phyloP scores from a whole-genome alignment of 2,797 vertebrate genomes.

The Yasuhikotakia modesta region DNA sequence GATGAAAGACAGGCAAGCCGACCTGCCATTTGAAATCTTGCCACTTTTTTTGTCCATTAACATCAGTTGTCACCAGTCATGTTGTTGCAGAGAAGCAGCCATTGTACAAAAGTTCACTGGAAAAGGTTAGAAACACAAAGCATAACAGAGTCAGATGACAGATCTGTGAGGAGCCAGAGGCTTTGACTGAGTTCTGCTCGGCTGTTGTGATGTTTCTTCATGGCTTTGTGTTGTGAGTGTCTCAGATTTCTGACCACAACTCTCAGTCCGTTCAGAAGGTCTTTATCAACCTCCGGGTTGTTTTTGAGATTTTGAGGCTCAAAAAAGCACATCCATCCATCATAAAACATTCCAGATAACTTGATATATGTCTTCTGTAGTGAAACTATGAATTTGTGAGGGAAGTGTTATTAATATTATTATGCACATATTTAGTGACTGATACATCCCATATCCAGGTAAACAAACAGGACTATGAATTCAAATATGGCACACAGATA shows the following conservation, averaged over 20 bases:
- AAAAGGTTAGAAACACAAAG: constrained; percentile 39
- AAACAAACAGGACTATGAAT: no score
- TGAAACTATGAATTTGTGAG: no score
- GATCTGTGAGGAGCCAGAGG: constrained; percentile 18
- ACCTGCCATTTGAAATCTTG: constrained; percentile 14
- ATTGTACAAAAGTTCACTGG: constrained; percentile 5
- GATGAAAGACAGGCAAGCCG: background rate
- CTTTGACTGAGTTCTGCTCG: constrained; percentile 8
- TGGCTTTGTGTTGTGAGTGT: constrained; percentile 51
- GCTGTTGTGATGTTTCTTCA: constrained; percentile 42
- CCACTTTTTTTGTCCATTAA: constrained; percentile 17
- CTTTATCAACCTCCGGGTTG: constrained; percentile 43
- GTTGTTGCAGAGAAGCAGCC: background rate
- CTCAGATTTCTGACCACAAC: constrained; percentile 54
- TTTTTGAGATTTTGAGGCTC: no score
- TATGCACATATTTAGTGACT: no score
- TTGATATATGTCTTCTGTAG: constrained; percentile 52
- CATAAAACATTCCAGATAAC: no score
- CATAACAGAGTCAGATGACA: constrained; percentile 28
- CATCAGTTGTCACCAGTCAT: constrained; percentile 5
- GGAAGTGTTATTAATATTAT: no score
- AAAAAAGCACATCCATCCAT: no score
- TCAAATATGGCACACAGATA: no score
- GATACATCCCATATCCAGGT: no score
- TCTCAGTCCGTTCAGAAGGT: constrained; percentile 46